Conservation (phyloP, 2,888 invertebrate genomes). For the Drosophila pegasa region DNA sequence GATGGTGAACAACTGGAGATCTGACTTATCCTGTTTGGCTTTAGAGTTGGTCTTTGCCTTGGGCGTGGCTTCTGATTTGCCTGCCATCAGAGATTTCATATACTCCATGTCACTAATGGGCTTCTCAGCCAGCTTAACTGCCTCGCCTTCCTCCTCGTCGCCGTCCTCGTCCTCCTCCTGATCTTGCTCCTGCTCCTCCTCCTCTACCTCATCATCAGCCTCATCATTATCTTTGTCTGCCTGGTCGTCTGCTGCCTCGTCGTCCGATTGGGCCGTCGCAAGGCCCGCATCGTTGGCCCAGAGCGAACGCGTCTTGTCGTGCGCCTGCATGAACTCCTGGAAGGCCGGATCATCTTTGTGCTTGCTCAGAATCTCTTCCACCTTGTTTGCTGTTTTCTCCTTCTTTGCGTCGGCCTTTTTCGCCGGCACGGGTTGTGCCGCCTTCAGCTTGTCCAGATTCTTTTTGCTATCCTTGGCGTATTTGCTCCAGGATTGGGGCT, state of each 20-base stretch:
- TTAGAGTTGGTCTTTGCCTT: constrained; percentile 62
- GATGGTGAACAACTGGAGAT: constrained; percentile 86
- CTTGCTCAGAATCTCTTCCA: constrained; percentile 89
- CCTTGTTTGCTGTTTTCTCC: constrained; percentile 85
- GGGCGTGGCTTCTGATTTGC: constrained; percentile 29
- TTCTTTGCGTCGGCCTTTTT: constrained; percentile 79
- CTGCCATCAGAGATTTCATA: constrained; percentile 88
- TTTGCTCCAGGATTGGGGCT: constrained; percentile 97
- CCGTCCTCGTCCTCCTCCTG: constrained; percentile 59
- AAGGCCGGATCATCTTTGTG: constrained; percentile 95
- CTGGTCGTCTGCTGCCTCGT: constrained; percentile 28
- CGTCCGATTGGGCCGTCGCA: constrained; percentile 69
- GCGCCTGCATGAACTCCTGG: constrained; percentile 94
- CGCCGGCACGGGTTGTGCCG: constrained; percentile 84
- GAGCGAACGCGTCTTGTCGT: constrained; percentile 86
- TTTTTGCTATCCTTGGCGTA: constrained; percentile 92
- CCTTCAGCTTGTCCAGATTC: constrained; percentile 48
- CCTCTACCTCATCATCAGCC: constrained; percentile 82
- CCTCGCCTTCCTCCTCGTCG: constrained; percentile 27
- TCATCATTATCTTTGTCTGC: constrained; percentile 72
- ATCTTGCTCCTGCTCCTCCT: constrained; percentile 76
- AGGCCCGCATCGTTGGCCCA: constrained; percentile 87
- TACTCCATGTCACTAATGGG: constrained; percentile 93
- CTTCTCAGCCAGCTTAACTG: constrained; percentile 88
- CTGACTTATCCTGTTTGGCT: constrained; percentile 82